These are phyloP conservation scores for Panthera leo DNA, from an alignment of 2,113 vertebrate species.

Conservation along the genomic window DNA sequence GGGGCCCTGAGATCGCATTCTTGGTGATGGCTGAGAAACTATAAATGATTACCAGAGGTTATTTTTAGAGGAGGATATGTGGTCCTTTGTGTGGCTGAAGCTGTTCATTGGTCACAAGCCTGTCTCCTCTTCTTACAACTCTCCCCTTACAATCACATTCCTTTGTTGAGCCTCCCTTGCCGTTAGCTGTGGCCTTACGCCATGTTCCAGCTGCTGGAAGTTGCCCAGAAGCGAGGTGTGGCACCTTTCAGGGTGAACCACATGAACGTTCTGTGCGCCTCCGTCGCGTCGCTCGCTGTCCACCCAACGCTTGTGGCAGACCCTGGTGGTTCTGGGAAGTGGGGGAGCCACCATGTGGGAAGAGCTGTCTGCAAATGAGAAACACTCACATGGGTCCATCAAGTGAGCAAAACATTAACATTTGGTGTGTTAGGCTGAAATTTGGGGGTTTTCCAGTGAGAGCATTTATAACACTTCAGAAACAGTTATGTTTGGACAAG, in stretches of 20 bases:
- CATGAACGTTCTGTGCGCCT: background rate
- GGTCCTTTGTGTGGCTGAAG: background rate
- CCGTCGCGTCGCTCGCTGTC: rapidly evolving
- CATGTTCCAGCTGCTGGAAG: background rate
- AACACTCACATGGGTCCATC: background rate
- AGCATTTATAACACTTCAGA: background rate
- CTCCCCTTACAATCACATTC: background rate
- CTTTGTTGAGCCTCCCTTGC: background rate
- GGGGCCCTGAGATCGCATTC: background rate
- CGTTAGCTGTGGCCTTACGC: background rate
- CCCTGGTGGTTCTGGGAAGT: background rate
- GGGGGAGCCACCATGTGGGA: background rate
- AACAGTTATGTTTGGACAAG: background rate
- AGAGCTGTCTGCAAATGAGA: background rate
- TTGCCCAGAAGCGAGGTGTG: background rate
- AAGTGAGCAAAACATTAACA: background rate
- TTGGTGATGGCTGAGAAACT: background rate
- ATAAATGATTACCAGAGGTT: background rate
- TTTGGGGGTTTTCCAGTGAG: background rate
- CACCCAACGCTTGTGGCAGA: background rate
- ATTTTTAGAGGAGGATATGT: background rate
- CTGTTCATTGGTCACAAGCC: background rate
- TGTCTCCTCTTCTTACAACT: background rate
- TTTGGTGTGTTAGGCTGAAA: background rate
- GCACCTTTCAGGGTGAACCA: background rate